phyloP scores from a whole-genome alignment of 2,113 vertebrate genomes.

The Peromyscus maniculatus region DNA sequence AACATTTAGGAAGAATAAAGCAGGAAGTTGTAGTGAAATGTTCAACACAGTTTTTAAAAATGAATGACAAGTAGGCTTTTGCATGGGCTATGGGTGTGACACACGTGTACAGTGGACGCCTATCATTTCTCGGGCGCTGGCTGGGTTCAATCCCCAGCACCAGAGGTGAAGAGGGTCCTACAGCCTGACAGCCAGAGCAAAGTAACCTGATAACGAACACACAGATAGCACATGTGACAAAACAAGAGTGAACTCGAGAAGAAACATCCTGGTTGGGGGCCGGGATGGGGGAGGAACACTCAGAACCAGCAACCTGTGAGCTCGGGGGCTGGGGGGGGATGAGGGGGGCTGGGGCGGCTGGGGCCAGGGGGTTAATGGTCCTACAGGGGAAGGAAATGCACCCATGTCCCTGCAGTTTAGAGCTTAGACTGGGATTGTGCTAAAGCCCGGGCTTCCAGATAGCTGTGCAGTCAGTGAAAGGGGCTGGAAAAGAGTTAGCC shows the following conservation, averaged over 20 bases:
- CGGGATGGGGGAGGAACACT: background rate
- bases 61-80: conserved; percentile 18
- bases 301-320: background rate
- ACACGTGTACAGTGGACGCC: background rate
- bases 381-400: background rate
- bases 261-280: background rate
- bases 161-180: background rate
- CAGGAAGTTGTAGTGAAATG: background rate
- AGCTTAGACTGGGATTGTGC: background rate
- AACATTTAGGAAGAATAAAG: background rate
- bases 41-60: conserved; percentile 5
- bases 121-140: too few species aligned
- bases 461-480: background rate
- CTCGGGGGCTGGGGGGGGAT: too few species aligned
- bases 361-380: background rate
- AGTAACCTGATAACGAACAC: background rate
- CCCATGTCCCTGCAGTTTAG: background rate
- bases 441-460: background rate
- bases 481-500: background rate
- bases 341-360: too few species aligned
- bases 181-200: background rate
- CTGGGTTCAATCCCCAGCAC: background rate
- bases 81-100: background rate
- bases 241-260: background rate
- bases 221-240: background rate